Evolutionary conservation across 2,113 vertebrate species (phyloP).

Genomic region (Actenoides hombroni): DNA sequence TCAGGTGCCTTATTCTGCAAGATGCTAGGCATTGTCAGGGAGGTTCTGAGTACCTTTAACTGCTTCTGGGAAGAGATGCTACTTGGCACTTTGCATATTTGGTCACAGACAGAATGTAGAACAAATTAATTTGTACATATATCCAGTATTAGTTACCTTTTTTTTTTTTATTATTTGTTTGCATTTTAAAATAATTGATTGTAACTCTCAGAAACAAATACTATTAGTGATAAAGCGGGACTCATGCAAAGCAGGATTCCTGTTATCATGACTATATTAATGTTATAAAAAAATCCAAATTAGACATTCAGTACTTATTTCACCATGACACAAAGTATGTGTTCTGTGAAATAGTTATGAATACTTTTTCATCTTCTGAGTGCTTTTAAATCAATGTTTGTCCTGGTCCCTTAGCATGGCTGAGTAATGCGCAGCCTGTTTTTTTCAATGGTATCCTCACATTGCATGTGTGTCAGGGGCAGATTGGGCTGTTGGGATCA

Average conservation of each 20-base stretch:
- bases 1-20: background rate
- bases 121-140: background rate
- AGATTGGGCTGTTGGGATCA: background rate
- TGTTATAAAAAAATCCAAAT: background rate
- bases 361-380: background rate
- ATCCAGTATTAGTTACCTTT: background rate
- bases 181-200: background rate
- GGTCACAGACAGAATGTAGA: background rate
- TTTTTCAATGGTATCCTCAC: background rate
- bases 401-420: background rate
- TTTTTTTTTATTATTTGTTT: background rate
- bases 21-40: background rate
- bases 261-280: background rate
- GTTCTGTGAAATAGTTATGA: background rate
- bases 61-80: background rate
- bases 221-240: background rate
- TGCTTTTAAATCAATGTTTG: background rate
- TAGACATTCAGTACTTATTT: background rate
- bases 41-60: background rate
- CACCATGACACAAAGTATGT: background rate
- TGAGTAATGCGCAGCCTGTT: background rate
- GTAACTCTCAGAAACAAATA: background rate
- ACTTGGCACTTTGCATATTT: background rate
- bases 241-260: background rate
- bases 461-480: background rate